These are phyloP conservation scores for Cygnus buccinator DNA, from an alignment of 2,113 vertebrate genomes.

Conservation along the genomic window DNA sequence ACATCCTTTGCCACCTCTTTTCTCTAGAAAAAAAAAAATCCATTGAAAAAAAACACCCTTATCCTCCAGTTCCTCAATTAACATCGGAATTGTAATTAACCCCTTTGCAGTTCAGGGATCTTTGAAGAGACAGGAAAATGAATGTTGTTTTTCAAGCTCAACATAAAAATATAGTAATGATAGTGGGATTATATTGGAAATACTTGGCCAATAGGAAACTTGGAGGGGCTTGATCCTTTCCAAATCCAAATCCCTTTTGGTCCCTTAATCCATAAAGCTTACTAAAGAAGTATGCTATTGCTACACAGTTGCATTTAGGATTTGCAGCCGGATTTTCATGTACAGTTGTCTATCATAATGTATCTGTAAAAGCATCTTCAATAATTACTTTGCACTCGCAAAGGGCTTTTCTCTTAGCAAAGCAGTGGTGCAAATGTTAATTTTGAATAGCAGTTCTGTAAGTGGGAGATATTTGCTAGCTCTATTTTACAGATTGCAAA, in stretches of 20 bases:
- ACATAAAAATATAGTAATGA: not conserved
- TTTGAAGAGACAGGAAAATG: not conserved
- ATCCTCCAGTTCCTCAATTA: constrained; percentile 1
- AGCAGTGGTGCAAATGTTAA: not conserved
- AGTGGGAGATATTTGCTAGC: not conserved
- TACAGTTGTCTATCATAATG: not conserved
- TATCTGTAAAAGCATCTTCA: constrained; percentile 15
- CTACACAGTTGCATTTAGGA: not conserved
- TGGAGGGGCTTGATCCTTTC: not conserved
- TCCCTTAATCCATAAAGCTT: constrained; percentile 18
- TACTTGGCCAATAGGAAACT: not conserved
- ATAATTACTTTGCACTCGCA: not conserved
- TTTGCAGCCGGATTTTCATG: constrained; percentile 16
- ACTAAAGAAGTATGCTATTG: not conserved
- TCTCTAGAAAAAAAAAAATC: not conserved
- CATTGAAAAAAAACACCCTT: not conserved
- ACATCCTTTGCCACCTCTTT: constrained; percentile 12
- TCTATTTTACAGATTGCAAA: not conserved
- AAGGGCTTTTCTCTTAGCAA: not conserved
- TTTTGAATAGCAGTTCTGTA: not conserved
- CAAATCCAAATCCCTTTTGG: constrained; percentile 29
- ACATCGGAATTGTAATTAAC: constrained; percentile 18
- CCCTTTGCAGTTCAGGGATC: not conserved
- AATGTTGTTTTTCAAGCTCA: not conserved
- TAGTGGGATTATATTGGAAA: not conserved